phyloP scores from a whole-genome alignment of 2,113 vertebrate genomes.

The human (Homo sapiens) region DNA sequence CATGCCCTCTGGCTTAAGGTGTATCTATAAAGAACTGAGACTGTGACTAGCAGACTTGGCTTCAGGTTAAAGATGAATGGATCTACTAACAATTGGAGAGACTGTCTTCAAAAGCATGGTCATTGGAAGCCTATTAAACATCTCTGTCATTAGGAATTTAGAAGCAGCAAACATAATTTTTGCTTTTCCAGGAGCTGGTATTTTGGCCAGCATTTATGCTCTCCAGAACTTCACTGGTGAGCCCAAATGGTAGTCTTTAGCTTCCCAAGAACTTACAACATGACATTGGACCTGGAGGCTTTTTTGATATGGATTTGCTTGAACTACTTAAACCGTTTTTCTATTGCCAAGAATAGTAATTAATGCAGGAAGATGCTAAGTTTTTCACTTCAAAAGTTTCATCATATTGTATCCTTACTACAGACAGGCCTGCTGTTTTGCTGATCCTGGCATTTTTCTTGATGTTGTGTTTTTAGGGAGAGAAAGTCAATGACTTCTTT shows the following conservation, averaged over 20 bases:
- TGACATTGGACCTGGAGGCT: neutral
- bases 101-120: neutral
- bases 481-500: neutral
- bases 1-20: neutral
- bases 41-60: neutral
- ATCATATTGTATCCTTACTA: neutral
- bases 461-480: neutral
- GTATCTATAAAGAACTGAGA: neutral
- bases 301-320: neutral
- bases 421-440: neutral
- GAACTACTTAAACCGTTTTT: neutral
- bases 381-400: neutral
- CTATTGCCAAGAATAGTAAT: neutral
- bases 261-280: neutral
- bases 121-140: constrained; percentile 21
- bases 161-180: constrained; percentile 16
- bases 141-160: neutral
- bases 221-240: neutral
- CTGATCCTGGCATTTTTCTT: neutral
- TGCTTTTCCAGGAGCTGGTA: neutral
- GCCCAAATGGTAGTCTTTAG: neutral
- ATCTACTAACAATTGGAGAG: neutral
- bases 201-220: neutral
- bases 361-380: neutral
- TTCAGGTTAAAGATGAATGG: constrained; percentile 46